Evolutionary conservation across 2,888 invertebrate genomes (phyloP).

Genomic region (Perdita meconis): DNA sequence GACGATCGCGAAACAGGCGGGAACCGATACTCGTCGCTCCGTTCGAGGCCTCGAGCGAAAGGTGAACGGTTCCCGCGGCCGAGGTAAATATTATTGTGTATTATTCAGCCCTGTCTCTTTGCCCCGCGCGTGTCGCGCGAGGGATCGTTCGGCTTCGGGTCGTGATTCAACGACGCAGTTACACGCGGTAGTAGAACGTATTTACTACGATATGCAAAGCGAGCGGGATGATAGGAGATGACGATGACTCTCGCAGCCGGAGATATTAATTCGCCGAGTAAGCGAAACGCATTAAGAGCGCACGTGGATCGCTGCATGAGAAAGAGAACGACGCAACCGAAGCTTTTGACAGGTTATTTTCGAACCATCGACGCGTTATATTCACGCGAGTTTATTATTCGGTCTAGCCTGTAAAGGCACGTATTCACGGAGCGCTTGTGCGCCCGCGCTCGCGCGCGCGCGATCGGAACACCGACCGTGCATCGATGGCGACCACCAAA

Average conservation of each 20-base stretch:
- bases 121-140: no score
- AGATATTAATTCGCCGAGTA: slow-evolving; percentile 21
- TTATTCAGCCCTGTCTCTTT: not conserved
- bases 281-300: slow-evolving; percentile 2
- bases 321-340: slow-evolving; percentile 31
- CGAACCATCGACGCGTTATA: slow-evolving; percentile 32
- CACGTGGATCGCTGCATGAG: slow-evolving; percentile 20
- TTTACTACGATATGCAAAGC: slow-evolving; percentile 32
- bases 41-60: slow-evolving; percentile 29
- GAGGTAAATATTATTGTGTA: slow-evolving; percentile 35
- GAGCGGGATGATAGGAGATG: not conserved
- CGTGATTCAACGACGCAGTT: slow-evolving; percentile 12
- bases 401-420: slow-evolving; percentile 13
- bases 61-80: slow-evolving; percentile 39
- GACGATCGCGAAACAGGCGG: slow-evolving; percentile 10
- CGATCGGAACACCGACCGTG: not conserved
- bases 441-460: not conserved
- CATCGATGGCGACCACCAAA: no score
- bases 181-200: slow-evolving; percentile 12
- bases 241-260: not conserved
- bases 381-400: slow-evolving; percentile 10
- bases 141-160: not conserved
- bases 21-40: slow-evolving; percentile 1
- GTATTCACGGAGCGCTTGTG: slow-evolving; percentile 18
- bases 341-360: not conserved